Base-by-base conservation (phyloP, 2,113 vertebrate species). In the Labeo rohita region DNA sequence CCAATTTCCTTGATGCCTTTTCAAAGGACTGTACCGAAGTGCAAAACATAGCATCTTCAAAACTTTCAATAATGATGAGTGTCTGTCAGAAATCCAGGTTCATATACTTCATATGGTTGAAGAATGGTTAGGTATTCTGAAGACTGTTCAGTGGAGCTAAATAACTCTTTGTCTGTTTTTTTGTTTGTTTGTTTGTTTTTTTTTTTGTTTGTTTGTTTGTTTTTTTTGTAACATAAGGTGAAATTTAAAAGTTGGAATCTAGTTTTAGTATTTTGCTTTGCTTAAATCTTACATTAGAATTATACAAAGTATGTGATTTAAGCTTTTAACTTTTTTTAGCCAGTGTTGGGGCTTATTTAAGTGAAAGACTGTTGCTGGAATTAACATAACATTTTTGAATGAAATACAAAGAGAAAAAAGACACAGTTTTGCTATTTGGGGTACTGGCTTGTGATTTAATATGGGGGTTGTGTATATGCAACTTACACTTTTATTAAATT, bases 21-120 rank as follows among this genome's bases (percentile, higher is more conserved):
- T 87, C 85, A 89, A 89, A 87, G 83, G 77, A 87, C 88, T 89
- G 88, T 89, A 89, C 85, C 88, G 81, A 89, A 89, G 85, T 89
- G 88, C 88, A 89, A 89, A 89, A 85, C 15, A 8, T 70, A 76
- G 28, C 77, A 47, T 49, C 61, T 50, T 82, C 43, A 66, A 45
- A 68, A 15, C 8, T n/a, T 80, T 23, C 28, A 8, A 21, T 8
- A 34, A 39, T 2, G 43, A 50, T 34, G 59, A 23, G 9, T 54
- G 50, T 79, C 50, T 79, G 76, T 34, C 49, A 77, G 5, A 68
- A 68, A 23, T 10, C 9, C 65, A 23, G 28, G 39, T 39, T 39
- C 39, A 39, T 39, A 39, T 63, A 52, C 28, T 15, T 59, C 52
- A 79, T 36, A n/a, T 59, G 13, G 12, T 16, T 23, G n/a, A 52